These are phyloP conservation scores for Umimayanthus kanabou DNA, from an alignment of 92 coral and sea anemone genomes.

Conservation along the genomic window DNA sequence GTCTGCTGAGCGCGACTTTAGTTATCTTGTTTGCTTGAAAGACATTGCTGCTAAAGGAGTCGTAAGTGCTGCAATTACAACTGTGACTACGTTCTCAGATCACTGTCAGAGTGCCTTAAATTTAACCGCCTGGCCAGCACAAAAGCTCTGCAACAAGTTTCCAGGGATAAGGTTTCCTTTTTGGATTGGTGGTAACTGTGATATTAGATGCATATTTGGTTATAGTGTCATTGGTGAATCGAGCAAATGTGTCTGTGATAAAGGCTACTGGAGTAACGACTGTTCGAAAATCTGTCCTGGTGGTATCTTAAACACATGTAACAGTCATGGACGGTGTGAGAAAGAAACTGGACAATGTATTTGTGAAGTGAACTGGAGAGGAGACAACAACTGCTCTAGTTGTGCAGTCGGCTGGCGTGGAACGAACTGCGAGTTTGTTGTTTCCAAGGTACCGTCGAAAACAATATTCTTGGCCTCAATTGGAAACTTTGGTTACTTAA, in stretches of 20 bases:
- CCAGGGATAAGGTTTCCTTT: constrained; percentile 49
- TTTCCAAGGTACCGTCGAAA: constrained; percentile 8
- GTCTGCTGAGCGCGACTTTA: constrained; percentile 52
- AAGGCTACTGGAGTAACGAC: constrained; percentile 64
- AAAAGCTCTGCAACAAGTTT: constrained; percentile 54
- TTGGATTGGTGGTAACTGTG: constrained; percentile 66
- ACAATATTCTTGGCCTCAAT: constrained; percentile 49
- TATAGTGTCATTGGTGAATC: constrained; percentile 24
- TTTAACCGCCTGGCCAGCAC: constrained; percentile 65
- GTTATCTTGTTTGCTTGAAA: constrained; percentile 54
- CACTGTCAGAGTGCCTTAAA: constrained; percentile 57
- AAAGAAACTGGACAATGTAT: constrained; percentile 49
- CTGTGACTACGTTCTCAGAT: constrained; percentile 63
- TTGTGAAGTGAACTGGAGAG: constrained; percentile 65
- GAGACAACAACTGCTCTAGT: constrained; percentile 46
- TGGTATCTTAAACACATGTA: constrained; percentile 56
- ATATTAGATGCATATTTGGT: constrained; percentile 61
- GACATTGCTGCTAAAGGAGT: constrained; percentile 45
- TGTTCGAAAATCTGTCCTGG: constrained; percentile 66
- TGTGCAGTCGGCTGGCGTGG: constrained; percentile 67
- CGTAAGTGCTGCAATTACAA: constrained; percentile 40
- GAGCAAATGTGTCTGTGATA: constrained; percentile 50
- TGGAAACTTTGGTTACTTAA: constrained; percentile 51
- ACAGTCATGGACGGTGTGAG: constrained; percentile 61
- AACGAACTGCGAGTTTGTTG: constrained; percentile 51